Conservation (phyloP, 1,140 invertebrate genomes). For the Drosophila sturtevanti region DNA sequence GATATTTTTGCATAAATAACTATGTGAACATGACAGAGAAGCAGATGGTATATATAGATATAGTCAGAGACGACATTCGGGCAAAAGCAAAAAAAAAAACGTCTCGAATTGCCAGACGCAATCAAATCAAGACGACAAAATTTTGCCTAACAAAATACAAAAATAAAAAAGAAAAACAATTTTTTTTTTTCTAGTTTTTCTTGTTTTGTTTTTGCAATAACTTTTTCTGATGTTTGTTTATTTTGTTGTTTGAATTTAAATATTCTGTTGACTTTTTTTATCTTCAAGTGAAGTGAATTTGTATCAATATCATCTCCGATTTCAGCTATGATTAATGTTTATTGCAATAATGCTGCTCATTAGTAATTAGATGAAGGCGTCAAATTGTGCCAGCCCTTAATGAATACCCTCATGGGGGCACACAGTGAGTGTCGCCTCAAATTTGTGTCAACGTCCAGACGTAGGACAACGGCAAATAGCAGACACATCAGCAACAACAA, state of each 20-base stretch:
- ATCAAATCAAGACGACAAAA: slow-evolving; percentile 39
- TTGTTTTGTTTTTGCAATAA: background rate
- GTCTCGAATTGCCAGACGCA: slow-evolving; percentile 17
- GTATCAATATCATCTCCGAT: background rate
- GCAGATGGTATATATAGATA: background rate
- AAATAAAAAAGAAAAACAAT: slow-evolving; percentile 30
- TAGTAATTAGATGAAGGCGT: slow-evolving; percentile 49
- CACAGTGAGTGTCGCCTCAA: slow-evolving; percentile 13
- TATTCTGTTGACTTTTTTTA: slow-evolving; percentile 55
- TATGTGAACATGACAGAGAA: slow-evolving; percentile 34
- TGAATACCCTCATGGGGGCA: slow-evolving; percentile 23
- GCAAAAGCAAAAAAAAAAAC: too few species aligned
- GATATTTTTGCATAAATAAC: slow-evolving; percentile 77
- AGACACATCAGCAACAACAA: background rate
- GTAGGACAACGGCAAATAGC: slow-evolving; percentile 1
- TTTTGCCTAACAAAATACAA: too few species aligned
- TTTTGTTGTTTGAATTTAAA: slow-evolving; percentile 32
- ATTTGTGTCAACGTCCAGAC: slow-evolving; percentile 50
- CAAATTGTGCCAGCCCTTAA: slow-evolving; percentile 34
- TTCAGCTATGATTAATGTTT: slow-evolving; percentile 28
- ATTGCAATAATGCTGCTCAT: slow-evolving; percentile 45
- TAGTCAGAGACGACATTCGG: background rate
- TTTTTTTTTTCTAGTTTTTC: too few species aligned
- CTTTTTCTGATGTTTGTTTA: slow-evolving; percentile 22
- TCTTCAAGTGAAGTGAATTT: slow-evolving; percentile 7